Conservation (phyloP, 2,797 vertebrate genomes). For the Prunella strophiata region DNA sequence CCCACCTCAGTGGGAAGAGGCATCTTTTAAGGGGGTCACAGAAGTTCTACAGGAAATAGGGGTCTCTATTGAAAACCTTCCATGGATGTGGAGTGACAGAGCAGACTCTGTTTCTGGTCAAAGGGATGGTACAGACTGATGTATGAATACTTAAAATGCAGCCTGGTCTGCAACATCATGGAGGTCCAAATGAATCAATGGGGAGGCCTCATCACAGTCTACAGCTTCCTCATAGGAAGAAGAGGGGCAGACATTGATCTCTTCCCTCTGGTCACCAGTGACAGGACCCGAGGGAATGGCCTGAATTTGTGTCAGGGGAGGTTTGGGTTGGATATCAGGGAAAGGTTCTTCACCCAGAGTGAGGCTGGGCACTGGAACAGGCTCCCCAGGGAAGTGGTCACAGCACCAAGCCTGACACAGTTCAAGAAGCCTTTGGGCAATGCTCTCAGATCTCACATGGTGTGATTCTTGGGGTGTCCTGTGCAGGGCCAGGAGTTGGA, state of each 20-base stretch:
- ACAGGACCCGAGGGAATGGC: background rate
- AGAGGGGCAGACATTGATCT: background rate
- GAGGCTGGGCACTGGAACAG: rapidly evolving
- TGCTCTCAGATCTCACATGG: background rate
- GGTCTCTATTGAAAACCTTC: background rate
- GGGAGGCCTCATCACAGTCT: background rate
- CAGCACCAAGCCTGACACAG: background rate
- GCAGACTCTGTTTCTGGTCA: background rate
- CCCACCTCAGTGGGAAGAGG: background rate
- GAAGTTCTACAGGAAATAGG: background rate
- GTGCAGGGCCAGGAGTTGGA: background rate
- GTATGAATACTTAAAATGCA: background rate
- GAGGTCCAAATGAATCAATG: background rate
- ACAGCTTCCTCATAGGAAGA: background rate
- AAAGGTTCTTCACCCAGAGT: background rate
- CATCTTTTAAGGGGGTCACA: rapidly evolving
- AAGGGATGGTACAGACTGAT: background rate
- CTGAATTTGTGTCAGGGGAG: background rate
- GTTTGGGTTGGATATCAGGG: background rate
- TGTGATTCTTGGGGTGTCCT: background rate
- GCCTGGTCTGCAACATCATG: background rate
- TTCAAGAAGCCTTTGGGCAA: rapidly evolving
- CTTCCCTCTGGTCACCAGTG: background rate
- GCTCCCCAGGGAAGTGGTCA: background rate
- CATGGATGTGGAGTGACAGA: background rate